Percentiles rank a stretch among this genome's conserved stretches.
Conservation (phyloP, 2,888 invertebrate species). For the Chouioia cunea region DNA sequence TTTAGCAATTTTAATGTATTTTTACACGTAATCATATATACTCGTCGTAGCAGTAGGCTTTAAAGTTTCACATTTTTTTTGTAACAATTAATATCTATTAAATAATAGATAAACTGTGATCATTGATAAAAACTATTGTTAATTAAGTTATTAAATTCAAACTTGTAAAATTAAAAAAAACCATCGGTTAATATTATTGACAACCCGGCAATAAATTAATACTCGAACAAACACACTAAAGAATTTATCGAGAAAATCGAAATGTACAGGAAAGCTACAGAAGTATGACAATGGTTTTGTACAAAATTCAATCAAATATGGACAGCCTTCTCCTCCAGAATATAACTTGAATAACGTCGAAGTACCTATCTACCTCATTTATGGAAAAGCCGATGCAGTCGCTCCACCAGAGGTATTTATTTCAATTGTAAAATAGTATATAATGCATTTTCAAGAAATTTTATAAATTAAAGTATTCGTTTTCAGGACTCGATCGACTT, state of each 20-base stretch:
- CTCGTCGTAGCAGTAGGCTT: too few relatives aligned
- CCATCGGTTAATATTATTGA: neutral
- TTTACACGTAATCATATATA: too few relatives aligned
- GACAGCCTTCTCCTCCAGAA: neutral
- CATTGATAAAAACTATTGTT: too few relatives aligned
- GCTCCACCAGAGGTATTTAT: conserved; percentile 20
- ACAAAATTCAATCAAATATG: neutral
- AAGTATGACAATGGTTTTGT: conserved; percentile 12
- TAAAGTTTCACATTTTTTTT: too few relatives aligned
- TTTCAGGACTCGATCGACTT: conserved; percentile 20
- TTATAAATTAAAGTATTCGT: neutral
- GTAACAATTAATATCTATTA: too few relatives aligned
- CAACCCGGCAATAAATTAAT: too few relatives aligned
- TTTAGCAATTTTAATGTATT: neutral
- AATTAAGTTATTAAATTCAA: neutral
- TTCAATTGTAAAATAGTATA: neutral
- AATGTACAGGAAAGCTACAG: conserved; percentile 14
- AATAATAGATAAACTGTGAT: too few relatives aligned
- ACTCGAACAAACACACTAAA: too few relatives aligned
- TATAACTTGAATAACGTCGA: conserved; percentile 12
- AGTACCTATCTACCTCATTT: conserved; percentile 7
- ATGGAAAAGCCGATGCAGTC: conserved; percentile 28
- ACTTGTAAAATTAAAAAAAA: neutral
- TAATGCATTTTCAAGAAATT: neutral
- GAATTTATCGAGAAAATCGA: too few relatives aligned